Evolutionary conservation across 1,140 invertebrate genomes (phyloP).

Genomic region (Physella acuta): DNA sequence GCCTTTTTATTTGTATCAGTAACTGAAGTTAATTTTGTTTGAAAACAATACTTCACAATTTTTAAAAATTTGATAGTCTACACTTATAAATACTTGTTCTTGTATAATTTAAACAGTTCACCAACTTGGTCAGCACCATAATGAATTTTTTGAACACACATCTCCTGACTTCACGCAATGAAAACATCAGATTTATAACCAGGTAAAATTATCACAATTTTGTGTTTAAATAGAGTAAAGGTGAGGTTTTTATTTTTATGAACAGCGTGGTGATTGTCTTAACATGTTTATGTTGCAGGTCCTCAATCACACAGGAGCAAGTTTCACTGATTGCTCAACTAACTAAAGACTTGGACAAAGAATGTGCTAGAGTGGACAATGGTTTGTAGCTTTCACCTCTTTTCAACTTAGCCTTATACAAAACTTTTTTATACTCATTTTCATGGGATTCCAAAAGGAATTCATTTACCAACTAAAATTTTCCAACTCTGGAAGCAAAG

Average conservation of each 20-base stretch:
- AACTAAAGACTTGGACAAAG: slow-evolving; percentile 76
- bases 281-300: slow-evolving; percentile 43
- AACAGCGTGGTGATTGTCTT: neutral
- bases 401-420: too few relatives aligned
- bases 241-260: neutral
- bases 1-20: too few relatives aligned
- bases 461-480: too few relatives aligned
- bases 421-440: too few relatives aligned
- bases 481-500: too few relatives aligned
- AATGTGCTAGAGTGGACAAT: slow-evolving; percentile 17
- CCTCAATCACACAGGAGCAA: slow-evolving; percentile 74
- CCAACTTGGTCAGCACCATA: slow-evolving; percentile 76
- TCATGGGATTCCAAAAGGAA: too few relatives aligned
- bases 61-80: too few relatives aligned
- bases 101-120: too few relatives aligned
- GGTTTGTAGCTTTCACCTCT: too few relatives aligned
- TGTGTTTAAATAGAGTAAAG: neutral
- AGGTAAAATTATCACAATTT: slow-evolving; percentile 31
- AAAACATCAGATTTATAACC: slow-evolving; percentile 33
- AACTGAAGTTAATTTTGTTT: too few relatives aligned
- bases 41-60: too few relatives aligned
- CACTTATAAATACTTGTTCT: too few relatives aligned
- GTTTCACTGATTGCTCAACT: slow-evolving; percentile 80
- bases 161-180: slow-evolving; percentile 66
- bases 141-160: slow-evolving; percentile 75